Conservation (phyloP, 2,113 vertebrate genomes). For the Pteruthius melanotis region DNA sequence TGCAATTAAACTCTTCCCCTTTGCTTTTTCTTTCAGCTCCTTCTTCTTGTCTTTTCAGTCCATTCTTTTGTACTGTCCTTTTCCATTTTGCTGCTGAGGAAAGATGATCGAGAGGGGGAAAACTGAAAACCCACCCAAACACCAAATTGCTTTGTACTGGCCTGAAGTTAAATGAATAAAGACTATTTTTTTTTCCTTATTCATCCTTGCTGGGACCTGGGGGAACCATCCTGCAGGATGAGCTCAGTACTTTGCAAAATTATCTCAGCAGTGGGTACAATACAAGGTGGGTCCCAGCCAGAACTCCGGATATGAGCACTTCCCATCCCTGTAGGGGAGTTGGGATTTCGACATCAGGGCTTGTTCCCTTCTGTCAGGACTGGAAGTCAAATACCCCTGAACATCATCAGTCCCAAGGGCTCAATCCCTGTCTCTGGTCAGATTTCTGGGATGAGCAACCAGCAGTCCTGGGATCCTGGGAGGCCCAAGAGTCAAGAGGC, state of each 20-base stretch:
- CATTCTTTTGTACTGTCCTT: background rate
- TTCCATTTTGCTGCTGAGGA: background rate
- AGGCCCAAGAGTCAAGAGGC: background rate
- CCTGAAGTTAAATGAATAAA: background rate
- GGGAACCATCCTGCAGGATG: background rate
- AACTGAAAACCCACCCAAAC: background rate
- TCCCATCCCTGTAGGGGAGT: constrained; percentile 30
- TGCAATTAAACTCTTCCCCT: background rate
- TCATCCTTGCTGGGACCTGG: background rate
- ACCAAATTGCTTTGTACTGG: background rate
- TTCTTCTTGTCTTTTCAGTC: background rate
- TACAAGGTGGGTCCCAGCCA: constrained; percentile 30
- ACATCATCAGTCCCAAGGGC: background rate
- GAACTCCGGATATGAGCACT: background rate
- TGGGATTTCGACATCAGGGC: background rate
- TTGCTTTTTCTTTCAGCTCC: background rate
- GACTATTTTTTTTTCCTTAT: background rate
- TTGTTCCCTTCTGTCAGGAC: background rate
- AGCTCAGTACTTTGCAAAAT: constrained; percentile 40
- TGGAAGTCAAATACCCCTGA: background rate
- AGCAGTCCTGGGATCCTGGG: background rate
- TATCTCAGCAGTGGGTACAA: constrained; percentile 17
- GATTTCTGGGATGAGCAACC: background rate
- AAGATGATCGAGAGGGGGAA: background rate
- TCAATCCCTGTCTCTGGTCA: background rate